Percentiles rank a stretch among this genome's conserved stretches.
Evolutionary conservation across 1,140 invertebrate genomes (phyloP).

Genomic region (Caerostris darwini): DNA sequence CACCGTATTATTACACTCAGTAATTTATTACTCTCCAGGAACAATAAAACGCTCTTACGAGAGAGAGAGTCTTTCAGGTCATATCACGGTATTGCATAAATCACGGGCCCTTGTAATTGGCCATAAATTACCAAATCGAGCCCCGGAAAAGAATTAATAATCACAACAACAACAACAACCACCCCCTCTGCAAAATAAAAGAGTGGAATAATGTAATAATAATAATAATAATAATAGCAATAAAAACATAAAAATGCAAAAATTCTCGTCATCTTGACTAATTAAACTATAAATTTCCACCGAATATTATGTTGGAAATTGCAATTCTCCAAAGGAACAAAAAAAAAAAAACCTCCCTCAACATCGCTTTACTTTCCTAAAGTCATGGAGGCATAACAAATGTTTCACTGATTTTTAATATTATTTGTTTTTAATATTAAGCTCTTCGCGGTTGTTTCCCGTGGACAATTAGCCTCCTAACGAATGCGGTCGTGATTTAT

Average conservation of each 20-base stretch:
- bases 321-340: conserved; percentile 17
- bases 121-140: conserved; percentile 77
- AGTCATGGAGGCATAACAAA: conserved; percentile 76
- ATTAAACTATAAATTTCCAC: conserved; percentile 77
- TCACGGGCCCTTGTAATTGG: conserved; percentile 77
- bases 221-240: conserved; percentile 72
- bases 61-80: conserved; percentile 64
- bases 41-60: conserved; percentile 76
- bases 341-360: conserved; percentile 22
- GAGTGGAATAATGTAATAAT: conserved; percentile 73
- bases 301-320: conserved; percentile 73
- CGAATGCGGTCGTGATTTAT: conserved; percentile 76
- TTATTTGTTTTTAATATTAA: conserved; percentile 78
- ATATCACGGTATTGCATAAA: conserved; percentile 77
- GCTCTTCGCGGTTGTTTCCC: conserved; percentile 63
- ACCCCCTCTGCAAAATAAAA: conserved; percentile 13
- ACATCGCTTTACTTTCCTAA: conserved; percentile 52
- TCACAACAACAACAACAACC: conserved; percentile 58
- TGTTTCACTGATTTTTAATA: conserved; percentile 74
- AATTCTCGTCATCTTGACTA: conserved; percentile 77
- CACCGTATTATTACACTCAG: conserved; percentile 77
- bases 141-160: conserved; percentile 72
- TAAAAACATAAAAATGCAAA: conserved; percentile 69
- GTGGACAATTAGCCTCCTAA: conserved; percentile 74
- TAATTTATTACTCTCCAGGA: conserved; percentile 76